Base-by-base conservation (phyloP, 1,140 invertebrate genomes). In the Triops cancriformis region DNA sequence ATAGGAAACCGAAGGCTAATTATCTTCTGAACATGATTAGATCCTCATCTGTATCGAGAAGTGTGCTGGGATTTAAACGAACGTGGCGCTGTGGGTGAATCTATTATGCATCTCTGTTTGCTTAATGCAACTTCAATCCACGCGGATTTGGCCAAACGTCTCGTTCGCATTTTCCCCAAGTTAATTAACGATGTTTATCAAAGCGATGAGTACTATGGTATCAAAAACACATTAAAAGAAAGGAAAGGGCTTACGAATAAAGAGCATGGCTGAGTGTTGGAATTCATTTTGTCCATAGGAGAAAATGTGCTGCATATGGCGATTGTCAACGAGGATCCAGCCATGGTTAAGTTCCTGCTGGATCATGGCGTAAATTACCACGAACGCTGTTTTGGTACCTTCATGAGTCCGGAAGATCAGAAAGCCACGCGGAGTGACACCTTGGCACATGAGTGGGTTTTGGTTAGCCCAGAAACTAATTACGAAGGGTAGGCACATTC, bases 311-410 rank as follows among this genome's bases (percentile, higher is more conserved):
- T 99, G 0, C 97, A 99, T 82, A 96, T 99, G 84, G 95, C 97
- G 0, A 98, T 99, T 81, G 96, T 98, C 0, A 99, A 99, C 84
- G 97, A 99, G 83, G 97, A 99, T 84, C 95, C 96, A 0, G 90
- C 93, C 0, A 96, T 98, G 94, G 96, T 98, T 0, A 98, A 98
- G 85, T 98, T 93, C 84, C 86, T 99, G 7, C 84, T 99, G 42
- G 94, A 98, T 82, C 91, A 93, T 76, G 95, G 95, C 4, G 94
- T 94, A 0, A 91, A 98, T 83, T 91, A 94, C 45, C 91, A 97
- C 81, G 94, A 97, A 84, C 85, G 96, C 28, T 97, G 94, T 82
- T 93, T 91, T 80, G 97, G 97, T 0, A 96, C 94, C 81, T 99
- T 99, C 82, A 98, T 99, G 92, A 79, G 77, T 51, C 94, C 97